Evolutionary conservation across 1,140 invertebrate genomes (phyloP), one percentile per base, ranked within the genome.

Genomic region (Drosophila melanica): DNA sequence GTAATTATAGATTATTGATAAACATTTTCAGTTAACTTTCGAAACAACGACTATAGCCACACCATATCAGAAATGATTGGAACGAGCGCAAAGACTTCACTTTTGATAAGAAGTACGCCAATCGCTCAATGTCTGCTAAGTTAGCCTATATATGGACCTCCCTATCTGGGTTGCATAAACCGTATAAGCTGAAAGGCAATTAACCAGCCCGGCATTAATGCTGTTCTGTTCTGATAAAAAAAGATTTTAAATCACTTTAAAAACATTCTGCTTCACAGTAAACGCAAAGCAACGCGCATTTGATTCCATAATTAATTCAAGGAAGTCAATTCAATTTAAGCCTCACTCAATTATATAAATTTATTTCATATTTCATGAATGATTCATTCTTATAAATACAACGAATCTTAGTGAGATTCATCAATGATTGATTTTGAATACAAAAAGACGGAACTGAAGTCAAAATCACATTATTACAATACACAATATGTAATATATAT

Each of bases 361-460:
- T 23, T 12, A 11, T 18, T 45, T 33, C 45, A 33, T 18, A 11
- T 47, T 45, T 42, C 10, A 11, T 47, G n/a, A 9, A 27, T 50
- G 59, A 62, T 10, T 62, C 45, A 62, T 37, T 37, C 1, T 11
- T 11, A 27, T 27, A 23, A 23, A 39, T 16, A 39, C 35, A 37
- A 23, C 3, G 3, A 23, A 23, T 11, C 4, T 27, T 6, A 27
- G 7, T 12, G 9, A 20, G 37, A 12, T 5, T 27, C 27, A 11
- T 30, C 23, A 47, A 35, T 63, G 42, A 54, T 54, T 54, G 48
- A 64, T 64, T 30, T n/a, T 14, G 7, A 45, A 16, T 44, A 48
- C 44, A 63, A 65, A 62, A 75, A 79, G 58, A 66, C 81, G 81
- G 80, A 82, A 84, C 80, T 76, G 67, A 48, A 75, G 65, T 69